A percentile compares a stretch with the other conserved stretches of the same genome.
phyloP scores from a whole-genome alignment of 2,888 invertebrate species.

The Meteorus colon region DNA sequence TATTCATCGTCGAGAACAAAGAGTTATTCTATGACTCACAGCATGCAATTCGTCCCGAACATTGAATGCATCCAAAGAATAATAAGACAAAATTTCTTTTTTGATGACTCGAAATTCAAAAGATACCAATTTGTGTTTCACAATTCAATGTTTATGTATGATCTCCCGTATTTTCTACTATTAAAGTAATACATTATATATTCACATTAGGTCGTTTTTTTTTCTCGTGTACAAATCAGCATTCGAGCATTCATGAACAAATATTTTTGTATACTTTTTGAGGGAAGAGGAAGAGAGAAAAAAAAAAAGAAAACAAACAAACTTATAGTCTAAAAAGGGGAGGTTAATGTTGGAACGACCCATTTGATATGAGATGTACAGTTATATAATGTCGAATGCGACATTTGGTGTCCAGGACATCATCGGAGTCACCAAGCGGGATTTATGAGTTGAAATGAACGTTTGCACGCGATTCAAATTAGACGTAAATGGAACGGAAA shows the following conservation, averaged over 20 bases:
- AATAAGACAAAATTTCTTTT: constrained; percentile 3
- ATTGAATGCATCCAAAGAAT: constrained; percentile 62
- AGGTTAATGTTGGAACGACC: background rate
- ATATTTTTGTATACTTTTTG: too few relatives aligned
- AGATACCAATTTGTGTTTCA: constrained; percentile 44
- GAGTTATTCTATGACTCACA: constrained; percentile 60
- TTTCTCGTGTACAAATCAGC: too few relatives aligned
- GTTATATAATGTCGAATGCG: background rate
- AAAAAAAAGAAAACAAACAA: background rate
- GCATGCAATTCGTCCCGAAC: constrained; percentile 68
- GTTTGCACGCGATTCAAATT: background rate
- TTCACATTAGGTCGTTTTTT: background rate
- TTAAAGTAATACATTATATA: constrained; percentile 57
- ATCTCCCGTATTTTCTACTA: constrained; percentile 65
- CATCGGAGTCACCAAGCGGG: background rate
- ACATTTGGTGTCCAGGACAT: background rate
- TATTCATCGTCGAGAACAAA: constrained; percentile 67
- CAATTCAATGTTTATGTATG: constrained; percentile 48
- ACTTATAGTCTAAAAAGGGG: background rate
- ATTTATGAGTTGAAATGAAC: background rate
- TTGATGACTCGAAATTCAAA: background rate
- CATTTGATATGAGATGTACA: background rate
- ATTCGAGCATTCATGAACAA: too few relatives aligned
- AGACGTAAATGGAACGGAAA: background rate
- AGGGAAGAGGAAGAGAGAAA: background rate